phyloP scores from a whole-genome alignment of 2,888 invertebrate genomes.

The Protula sp. region DNA sequence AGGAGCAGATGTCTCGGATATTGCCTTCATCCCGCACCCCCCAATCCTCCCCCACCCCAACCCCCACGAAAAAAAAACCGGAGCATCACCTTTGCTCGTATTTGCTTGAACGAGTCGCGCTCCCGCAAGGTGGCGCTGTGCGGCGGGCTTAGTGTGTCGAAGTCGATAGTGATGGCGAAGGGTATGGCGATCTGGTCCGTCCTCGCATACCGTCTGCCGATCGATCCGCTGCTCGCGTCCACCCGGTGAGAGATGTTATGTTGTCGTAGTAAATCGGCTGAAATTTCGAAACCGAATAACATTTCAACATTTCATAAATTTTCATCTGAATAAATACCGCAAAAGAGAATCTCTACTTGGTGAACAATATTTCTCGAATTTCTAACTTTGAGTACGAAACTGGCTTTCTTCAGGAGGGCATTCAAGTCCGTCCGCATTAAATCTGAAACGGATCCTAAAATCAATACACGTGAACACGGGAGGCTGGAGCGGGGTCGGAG shows the following conservation, averaged over 20 bases:
- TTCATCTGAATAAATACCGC: too few species aligned
- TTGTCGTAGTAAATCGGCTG: slow-evolving; percentile 69
- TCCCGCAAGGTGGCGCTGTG: slow-evolving; percentile 90
- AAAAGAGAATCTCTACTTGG: not conserved
- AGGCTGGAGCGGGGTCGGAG: too few species aligned
- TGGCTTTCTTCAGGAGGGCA: not conserved
- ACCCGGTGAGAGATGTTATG: slow-evolving; percentile 88
- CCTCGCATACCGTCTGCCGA: slow-evolving; percentile 92
- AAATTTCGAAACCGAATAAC: not conserved
- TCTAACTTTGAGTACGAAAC: too few species aligned
- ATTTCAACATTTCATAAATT: too few species aligned
- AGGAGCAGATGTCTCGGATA: too few species aligned
- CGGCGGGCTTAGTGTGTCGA: too few species aligned
- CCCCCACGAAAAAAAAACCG: too few species aligned
- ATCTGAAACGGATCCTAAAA: too few species aligned
- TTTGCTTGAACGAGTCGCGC: slow-evolving; percentile 89
- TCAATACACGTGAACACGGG: too few species aligned
- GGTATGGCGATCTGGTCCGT: slow-evolving; percentile 93
- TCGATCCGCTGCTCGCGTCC: slow-evolving; percentile 84
- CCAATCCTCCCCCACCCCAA: too few species aligned
- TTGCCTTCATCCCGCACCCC: too few species aligned
- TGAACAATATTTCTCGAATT: not conserved
- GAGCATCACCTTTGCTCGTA: slow-evolving; percentile 82
- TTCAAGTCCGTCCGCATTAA: too few species aligned
- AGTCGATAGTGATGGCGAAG: slow-evolving; percentile 95